phyloP scores from a whole-genome alignment of 2,113 vertebrate genomes.

The Eulemur macaco region DNA sequence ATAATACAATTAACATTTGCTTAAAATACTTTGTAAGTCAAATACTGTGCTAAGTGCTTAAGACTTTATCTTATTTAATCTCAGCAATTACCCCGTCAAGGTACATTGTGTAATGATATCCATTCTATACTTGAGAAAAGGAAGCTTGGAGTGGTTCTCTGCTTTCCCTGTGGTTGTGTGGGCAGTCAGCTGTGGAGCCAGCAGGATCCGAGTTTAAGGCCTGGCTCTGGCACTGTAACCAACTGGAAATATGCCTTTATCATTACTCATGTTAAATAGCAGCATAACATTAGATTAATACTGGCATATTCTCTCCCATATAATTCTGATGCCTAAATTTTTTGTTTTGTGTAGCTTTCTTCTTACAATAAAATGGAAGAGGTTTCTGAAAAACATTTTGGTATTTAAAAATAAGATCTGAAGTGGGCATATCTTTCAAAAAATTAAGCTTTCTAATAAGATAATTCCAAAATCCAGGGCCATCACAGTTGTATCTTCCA shows the following conservation, averaged over 20 bases:
- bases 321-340: background rate
- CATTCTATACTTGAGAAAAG: background rate
- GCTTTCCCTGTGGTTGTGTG: background rate
- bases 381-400: background rate
- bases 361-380: background rate
- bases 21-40: background rate
- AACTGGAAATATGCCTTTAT: background rate
- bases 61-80: background rate
- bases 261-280: background rate
- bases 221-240: background rate
- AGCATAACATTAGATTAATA: background rate
- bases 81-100: background rate
- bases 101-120: background rate
- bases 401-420: background rate
- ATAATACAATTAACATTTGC: background rate
- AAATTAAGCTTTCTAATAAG: background rate
- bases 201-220: background rate
- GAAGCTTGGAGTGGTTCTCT: background rate
- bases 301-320: background rate
- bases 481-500: background rate
- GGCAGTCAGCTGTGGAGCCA: background rate
- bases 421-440: background rate
- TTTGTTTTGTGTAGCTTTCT: background rate
- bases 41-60: background rate
- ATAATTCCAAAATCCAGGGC: background rate